Base-by-base conservation (phyloP, 2,113 vertebrate species). In the Oreotrochilus melanogaster region DNA sequence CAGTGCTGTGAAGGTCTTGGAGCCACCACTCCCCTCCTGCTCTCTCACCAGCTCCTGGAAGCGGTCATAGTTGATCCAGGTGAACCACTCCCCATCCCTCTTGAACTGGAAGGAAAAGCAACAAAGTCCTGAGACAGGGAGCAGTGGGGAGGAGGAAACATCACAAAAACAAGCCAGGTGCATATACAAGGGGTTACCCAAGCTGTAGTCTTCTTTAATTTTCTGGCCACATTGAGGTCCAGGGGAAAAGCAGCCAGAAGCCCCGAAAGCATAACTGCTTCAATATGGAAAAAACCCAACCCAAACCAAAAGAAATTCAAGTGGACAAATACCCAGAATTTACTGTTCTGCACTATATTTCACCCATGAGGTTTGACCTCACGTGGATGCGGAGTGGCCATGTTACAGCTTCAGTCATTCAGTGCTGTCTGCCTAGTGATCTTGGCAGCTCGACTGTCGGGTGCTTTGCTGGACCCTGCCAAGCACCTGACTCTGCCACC, bases 31-130 rank as follows among this genome's bases (percentile, higher is more conserved):
- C 11, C 91, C 95, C 58, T 98, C 97, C 1, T 98, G 96, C 13
- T 90, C 95, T 80, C 50, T 94, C 57, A 98, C 91, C 64, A 99
- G 98, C 73, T 98, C 97, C 95, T 99, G 99, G 97, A 99, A 99
- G 16, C 98, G 97, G 37, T 97, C 92, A 7, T 99, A 99, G 97
- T 99, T 89, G 2, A 99, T 99, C 99, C 99, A 99, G 0, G 99
- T 99, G 97, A 98, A 98, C 99, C 99, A 99, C 84, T 99, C 98
- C 0, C 98, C 98, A 0, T 97, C 88, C 27, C 99, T 95, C 97
- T 99, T 99, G 96, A 99, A 99, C 99, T 99, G 95, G n/a, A 79
- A 95, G 86, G 19, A n/a, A 11, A 70, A 54, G 39, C 53, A 82
- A 89, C 4, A 1, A 0, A 10, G n/a, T 15, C 57, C 28, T 5